Percentiles rank a stretch among this genome's conserved stretches.
Evolutionary conservation across 2,113 vertebrate species (phyloP).

Genomic region (Hepsetus odoe): DNA sequence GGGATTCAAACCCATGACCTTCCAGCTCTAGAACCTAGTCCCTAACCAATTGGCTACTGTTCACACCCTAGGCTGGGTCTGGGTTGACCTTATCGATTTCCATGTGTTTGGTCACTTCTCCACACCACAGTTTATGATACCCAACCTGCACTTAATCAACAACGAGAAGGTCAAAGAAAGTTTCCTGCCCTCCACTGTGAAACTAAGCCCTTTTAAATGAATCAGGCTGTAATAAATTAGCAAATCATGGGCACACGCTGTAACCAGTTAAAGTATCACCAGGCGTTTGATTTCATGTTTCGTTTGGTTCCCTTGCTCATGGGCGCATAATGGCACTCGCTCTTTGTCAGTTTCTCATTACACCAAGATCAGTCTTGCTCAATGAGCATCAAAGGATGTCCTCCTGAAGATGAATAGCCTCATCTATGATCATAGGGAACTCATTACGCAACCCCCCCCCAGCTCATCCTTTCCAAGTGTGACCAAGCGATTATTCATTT

Average conservation of each 20-base stretch:
- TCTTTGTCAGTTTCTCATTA: slow-evolving; percentile 27
- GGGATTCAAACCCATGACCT: no score
- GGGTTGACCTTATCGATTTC: not conserved
- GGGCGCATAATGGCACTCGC: slow-evolving; percentile 15
- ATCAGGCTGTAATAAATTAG: slow-evolving; percentile 22
- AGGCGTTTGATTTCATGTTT: slow-evolving; percentile 17
- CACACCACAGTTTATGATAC: not conserved
- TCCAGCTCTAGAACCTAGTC: no score
- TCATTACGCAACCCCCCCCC: slow-evolving; percentile 25
- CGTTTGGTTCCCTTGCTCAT: not conserved
- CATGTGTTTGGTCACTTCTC: not conserved
- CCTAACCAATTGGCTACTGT: not conserved
- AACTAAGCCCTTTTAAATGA: not conserved
- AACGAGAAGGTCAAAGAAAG: slow-evolving; percentile 18
- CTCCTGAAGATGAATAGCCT: slow-evolving; percentile 40
- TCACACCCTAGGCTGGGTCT: no score
- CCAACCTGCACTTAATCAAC: not conserved
- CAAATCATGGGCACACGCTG: not conserved
- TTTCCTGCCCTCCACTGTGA: not conserved
- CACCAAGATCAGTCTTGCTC: slow-evolving; percentile 33
- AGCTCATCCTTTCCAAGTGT: not conserved
- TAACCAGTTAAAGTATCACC: slow-evolving; percentile 24
- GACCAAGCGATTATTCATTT: not conserved
- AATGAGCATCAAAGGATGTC: not conserved
- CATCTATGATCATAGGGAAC: slow-evolving; percentile 34